Base-by-base conservation (phyloP, 2,797 vertebrate species). In the Gila robusta region DNA sequence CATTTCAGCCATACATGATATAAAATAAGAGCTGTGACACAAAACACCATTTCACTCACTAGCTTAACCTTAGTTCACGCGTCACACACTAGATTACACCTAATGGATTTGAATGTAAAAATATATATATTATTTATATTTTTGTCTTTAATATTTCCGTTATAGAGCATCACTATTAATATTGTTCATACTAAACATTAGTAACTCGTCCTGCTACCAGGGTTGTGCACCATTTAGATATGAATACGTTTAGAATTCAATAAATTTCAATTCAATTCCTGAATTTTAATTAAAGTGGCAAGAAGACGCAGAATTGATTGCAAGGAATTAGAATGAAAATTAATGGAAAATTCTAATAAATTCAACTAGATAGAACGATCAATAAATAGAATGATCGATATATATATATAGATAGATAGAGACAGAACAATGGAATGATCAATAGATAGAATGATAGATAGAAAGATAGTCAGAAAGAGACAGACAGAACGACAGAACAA, bases 21-120 rank as follows among this genome's bases (percentile, higher is more conserved):
- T 19, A 49, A 49, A 62, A 79, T 41, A 78, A 41, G 21, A 78
- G 74, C 35, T 37, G 54, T 62, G 76, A 41, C n/a, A 79, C 16
- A 44, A 26, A 79, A 41, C 54, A 62, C 76, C 56, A 28, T 56
- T 79, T 79, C 37, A 28, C 37, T 44, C 54, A 19, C 77, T 26
- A 59, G 52, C 74, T 62, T 62, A 62, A 28, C 76, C 35, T 62
- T 16, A 56, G 11, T n/a, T 37, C 28, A 37, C 11, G 4, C 8
- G 28, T n/a, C 74, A 59, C 23, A 39, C 49, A 56, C 11, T 37
- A 37, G 19, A 54, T 23, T 8, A 56, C 52, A 21, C 19, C 54
- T 56, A 23, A 56, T 21, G 52, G 19, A 56, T 59, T 16, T 66
- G 12, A 66, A 66, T 32, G 2, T 66, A 16, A 32, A 32, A 17